Conservation (phyloP, 2,888 invertebrate species). For the Mythimna lalbum region DNA sequence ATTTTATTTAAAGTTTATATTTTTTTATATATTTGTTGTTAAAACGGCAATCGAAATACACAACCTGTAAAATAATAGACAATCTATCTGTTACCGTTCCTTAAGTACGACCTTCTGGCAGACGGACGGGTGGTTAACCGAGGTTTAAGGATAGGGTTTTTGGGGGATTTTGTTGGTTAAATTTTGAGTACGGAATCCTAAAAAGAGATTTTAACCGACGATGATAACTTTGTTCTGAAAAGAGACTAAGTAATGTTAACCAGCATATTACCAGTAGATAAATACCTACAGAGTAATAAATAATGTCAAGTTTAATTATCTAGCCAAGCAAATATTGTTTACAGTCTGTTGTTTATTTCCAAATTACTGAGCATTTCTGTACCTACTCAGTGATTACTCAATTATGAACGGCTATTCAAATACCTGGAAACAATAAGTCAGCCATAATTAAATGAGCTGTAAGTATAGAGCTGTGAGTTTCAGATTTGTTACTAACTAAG, state of each 20-base stretch:
- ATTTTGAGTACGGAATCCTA: not conserved
- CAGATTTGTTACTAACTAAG: not conserved
- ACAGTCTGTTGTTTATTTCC: not conserved
- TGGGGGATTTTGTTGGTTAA: too few species aligned
- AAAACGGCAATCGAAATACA: too few species aligned
- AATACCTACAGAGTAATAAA: constrained; percentile 1
- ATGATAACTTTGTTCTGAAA: not conserved
- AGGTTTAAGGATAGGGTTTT: too few species aligned
- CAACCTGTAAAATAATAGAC: too few species aligned
- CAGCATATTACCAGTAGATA: not conserved
- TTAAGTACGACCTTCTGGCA: not conserved
- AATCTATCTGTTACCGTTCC: too few species aligned
- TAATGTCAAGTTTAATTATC: constrained; percentile 5
- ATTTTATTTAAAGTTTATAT: too few species aligned
- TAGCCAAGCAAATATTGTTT: constrained; percentile 15
- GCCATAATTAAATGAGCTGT: not conserved
- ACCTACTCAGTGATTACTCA: constrained; percentile 22
- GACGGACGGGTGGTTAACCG: not conserved
- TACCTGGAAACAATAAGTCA: constrained; percentile 17
- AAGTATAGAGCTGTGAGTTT: not conserved
- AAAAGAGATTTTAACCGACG: not conserved
- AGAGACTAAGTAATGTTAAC: not conserved
- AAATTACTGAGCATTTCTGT: constrained; percentile 27
- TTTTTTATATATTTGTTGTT: too few species aligned
- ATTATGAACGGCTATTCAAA: constrained; percentile 18